phyloP scores from a whole-genome alignment of 2,797 vertebrate species.

The Sebastes itinus region DNA sequence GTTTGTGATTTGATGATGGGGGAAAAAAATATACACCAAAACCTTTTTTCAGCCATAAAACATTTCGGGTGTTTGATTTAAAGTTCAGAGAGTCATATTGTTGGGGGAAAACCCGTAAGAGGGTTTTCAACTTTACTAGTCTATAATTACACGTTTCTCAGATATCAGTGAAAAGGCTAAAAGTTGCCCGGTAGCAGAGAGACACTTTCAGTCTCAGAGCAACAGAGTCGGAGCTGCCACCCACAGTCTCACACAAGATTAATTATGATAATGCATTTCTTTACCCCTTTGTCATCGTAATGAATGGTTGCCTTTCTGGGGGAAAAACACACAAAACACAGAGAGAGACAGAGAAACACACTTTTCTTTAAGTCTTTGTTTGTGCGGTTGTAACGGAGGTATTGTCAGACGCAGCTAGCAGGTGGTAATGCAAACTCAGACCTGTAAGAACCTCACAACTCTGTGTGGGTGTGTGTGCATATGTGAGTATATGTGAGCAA shows the following conservation, averaged over 20 bases:
- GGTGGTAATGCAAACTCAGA: slow-evolving; percentile 88
- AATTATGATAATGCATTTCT: slow-evolving; percentile 99
- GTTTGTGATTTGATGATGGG: neutral
- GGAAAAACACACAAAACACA: slow-evolving; percentile 78
- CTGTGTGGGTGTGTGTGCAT: slow-evolving; percentile 13
- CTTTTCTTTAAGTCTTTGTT: slow-evolving; percentile 92
- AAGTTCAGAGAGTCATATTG: slow-evolving; percentile 23
- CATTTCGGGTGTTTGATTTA: neutral
- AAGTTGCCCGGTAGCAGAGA: slow-evolving; percentile 67
- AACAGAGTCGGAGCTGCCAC: slow-evolving; percentile 83
- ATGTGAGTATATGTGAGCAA: slow-evolving; percentile 21
- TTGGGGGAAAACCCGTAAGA: neutral
- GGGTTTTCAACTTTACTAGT: neutral
- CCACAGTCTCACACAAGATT: slow-evolving; percentile 93
- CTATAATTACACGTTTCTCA: slow-evolving; percentile 64
- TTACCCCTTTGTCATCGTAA: slow-evolving; percentile 92
- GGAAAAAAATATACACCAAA: neutral
- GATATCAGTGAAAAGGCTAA: slow-evolving; percentile 74
- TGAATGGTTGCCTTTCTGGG: slow-evolving; percentile 92
- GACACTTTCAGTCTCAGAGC: slow-evolving; percentile 79
- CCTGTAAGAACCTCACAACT: slow-evolving; percentile 45
- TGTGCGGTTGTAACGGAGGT: slow-evolving; percentile 88
- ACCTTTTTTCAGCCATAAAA: slow-evolving; percentile 4
- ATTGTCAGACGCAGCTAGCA: slow-evolving; percentile 90
- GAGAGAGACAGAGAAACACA: slow-evolving; percentile 76